These are phyloP conservation scores for Scaptomyza reducta DNA, from an alignment of 2,888 invertebrate genomes.

Conservation along the genomic window DNA sequence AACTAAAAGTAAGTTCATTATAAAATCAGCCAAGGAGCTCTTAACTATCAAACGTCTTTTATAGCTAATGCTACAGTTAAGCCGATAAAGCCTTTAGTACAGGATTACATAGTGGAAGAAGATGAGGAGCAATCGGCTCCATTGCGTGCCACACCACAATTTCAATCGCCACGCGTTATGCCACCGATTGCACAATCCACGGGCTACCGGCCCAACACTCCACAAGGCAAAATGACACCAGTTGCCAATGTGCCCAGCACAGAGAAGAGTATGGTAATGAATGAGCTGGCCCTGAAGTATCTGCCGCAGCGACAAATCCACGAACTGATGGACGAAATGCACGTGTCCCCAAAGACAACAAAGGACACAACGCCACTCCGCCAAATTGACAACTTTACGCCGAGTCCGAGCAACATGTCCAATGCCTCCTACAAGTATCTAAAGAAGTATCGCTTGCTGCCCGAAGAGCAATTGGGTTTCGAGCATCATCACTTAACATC, in stretches of 20 bases:
- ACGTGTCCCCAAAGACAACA: constrained; percentile 43
- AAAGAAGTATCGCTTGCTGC: constrained; percentile 80
- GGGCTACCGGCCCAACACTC: constrained; percentile 68
- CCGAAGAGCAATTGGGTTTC: constrained; percentile 69
- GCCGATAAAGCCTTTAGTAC: constrained; percentile 53
- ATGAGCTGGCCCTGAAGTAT: constrained; percentile 82
- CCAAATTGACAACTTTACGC: constrained; percentile 70
- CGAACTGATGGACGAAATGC: constrained; percentile 76
- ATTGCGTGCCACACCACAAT: constrained; percentile 31
- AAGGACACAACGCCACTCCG: constrained; percentile 53
- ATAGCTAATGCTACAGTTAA: constrained; percentile 42
- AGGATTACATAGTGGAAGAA: constrained; percentile 66
- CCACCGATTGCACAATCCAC: constrained; percentile 78
- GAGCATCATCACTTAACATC: constrained; percentile 12
- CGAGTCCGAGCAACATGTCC: constrained; percentile 77
- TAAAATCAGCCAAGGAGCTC: not conserved
- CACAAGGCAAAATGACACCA: constrained; percentile 41
- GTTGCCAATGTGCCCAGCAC: constrained; percentile 51
- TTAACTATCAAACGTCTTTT: not conserved
- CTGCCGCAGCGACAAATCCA: constrained; percentile 78
- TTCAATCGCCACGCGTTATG: constrained; percentile 57
- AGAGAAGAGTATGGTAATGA: constrained; percentile 82
- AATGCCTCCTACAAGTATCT: constrained; percentile 82
- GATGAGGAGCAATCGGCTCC: constrained; percentile 38
- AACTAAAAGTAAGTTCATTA: constrained; percentile 33